These are phyloP conservation scores for Artibeus jamaicensis DNA, from an alignment of 2,797 vertebrate genomes.

Conservation along the genomic window DNA sequence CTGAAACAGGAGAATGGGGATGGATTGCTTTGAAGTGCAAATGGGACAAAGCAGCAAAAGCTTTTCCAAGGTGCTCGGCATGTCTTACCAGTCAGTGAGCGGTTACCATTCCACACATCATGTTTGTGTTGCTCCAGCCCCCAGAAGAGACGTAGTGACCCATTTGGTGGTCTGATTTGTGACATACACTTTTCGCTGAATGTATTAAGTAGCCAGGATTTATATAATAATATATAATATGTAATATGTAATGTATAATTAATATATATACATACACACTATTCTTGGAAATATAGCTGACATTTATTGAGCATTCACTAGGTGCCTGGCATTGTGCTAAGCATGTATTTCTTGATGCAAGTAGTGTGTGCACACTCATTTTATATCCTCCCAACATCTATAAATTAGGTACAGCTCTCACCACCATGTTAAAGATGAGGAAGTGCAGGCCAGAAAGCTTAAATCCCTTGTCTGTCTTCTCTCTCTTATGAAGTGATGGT, in stretches of 20 bases:
- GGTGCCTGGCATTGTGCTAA: neutral
- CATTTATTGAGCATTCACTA: neutral
- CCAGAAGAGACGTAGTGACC: neutral
- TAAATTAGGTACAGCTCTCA: neutral
- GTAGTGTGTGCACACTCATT: neutral
- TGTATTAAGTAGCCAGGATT: neutral
- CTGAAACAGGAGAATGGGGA: neutral
- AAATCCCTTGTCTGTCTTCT: neutral
- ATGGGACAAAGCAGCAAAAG: neutral
- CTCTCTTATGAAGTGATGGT: neutral
- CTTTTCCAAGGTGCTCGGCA: neutral
- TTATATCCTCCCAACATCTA: neutral
- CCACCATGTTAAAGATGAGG: neutral
- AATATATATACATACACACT: no score
- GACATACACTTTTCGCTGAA: neutral
- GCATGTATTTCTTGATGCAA: neutral
- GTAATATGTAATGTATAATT: no score
- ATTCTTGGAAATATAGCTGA: neutral
- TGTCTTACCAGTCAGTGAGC: fast-evolving
- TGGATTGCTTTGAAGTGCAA: neutral
- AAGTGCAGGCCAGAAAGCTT: neutral
- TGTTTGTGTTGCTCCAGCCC: neutral
- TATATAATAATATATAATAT: no score
- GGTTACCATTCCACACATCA: neutral
- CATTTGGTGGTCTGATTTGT: neutral